Conservation (phyloP, 2,113 vertebrate genomes). For the Alligator sinensis region DNA sequence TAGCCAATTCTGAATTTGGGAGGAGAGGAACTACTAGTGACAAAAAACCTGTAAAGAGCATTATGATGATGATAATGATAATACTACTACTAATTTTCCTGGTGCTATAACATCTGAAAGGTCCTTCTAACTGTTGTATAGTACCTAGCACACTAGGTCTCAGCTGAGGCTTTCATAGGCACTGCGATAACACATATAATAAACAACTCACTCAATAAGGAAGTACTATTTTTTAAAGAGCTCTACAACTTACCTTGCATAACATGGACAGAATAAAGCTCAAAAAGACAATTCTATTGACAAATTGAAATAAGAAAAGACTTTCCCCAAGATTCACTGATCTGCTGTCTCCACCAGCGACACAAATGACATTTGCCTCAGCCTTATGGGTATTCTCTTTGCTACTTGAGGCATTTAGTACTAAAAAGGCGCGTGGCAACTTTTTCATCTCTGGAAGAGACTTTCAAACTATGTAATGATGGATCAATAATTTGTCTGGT, state of each 20-base stretch:
- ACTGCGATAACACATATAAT: not conserved
- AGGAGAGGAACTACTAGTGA: not conserved
- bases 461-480: slow-evolving; percentile 25
- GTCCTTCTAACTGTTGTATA: not conserved
- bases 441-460: slow-evolving; percentile 29
- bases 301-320: not conserved
- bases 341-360: not conserved
- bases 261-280: not conserved
- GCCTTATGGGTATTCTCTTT: not conserved
- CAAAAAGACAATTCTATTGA: not conserved
- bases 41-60: not conserved
- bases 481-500: slow-evolving; percentile 60
- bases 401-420: slow-evolving; percentile 26
- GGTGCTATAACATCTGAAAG: too few relatives aligned
- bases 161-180: not conserved
- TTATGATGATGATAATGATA: fast-evolving
- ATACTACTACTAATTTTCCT: not conserved
- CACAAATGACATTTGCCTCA: not conserved
- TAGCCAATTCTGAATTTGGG: not conserved
- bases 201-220: not conserved
- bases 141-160: not conserved
- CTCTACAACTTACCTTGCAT: not conserved
- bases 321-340: slow-evolving; percentile 34
- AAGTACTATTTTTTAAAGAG: not conserved
- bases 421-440: slow-evolving; percentile 5